Base-by-base conservation (phyloP, 35 echinoderm and acorn worm species). In the Amphiura filiformis region DNA sequence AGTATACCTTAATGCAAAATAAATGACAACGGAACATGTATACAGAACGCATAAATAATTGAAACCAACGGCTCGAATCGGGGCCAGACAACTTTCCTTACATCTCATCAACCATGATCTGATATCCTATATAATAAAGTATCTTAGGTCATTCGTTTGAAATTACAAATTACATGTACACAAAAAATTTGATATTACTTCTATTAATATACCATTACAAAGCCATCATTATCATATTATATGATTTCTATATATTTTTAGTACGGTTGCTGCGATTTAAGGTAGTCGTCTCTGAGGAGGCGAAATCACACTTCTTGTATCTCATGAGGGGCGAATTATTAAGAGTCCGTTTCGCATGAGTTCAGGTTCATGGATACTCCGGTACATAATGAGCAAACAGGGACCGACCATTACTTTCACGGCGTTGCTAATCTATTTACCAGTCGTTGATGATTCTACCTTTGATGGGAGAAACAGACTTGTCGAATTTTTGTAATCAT, bases 241-340 rank as follows among this genome's bases (percentile, higher is more conserved):
- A 47, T 47, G 41, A 47, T 47, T 47, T n/a, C n/a, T n/a, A n/a
- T n/a, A 47, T 47, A 47, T 47, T 70, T 70, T 70, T 18, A 52
- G 2, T 70, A 70, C 61, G 26, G 7, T 26, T 26, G 61, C 61
- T 70, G 15, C 61, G 61, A 70, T 70, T 70, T 70, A 4, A 70
- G 26, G 61, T 70, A 70, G 61, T 23, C 28, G 61, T 70, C 61
- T 70, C 61, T 23, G 26, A 70, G 61, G 61, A 70, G 61, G 26
- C 2, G 61, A 70, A 70, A 70, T 70, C 9, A 70, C 61, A 70
- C 61, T 30, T 70, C 28, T 70, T 11, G 15, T 3, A 26, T 1
- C 61, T 70, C 61, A 70, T 70, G 61, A 70, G 61, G 61, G 61
- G 61, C 15, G 61, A 70, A 70, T 70, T 70, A 70, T 70, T 70